Evolutionary conservation across 1,140 invertebrate species (phyloP), one percentile per base, ranked within the genome.

Genomic region (Aphaenogaster rudis): DNA sequence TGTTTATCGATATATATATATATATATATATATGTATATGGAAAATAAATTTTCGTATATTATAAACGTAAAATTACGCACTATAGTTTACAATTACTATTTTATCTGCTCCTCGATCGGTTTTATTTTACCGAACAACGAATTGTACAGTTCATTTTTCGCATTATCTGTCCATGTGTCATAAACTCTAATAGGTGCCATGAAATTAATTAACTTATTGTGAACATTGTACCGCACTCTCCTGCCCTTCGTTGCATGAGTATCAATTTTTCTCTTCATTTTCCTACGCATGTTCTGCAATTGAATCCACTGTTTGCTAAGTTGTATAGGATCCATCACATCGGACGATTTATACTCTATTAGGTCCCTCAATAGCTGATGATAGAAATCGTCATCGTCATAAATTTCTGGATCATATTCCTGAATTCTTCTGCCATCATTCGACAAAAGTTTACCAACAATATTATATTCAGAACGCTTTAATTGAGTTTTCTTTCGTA

Each of bases 371-470:
- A 99, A 95, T 33, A 99, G 94, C 92, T 99, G 98, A 95, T 99
- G 98, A 96, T 99, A 99, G 94, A 99, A 99, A 94, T 99, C 99
- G 94, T 98, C 98, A 94, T 99, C 99, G 94, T 99, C 99, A 96
- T 98, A 99, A 93, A 99, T 98, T 96, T 99, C 98, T 0, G 95
- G 85, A 94, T 98, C 97, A 88, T 97, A 97, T 89, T 97, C 97
- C 92, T 97, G 96, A 52, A 94, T 89, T 36, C 95, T 94, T 91
- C 95, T 95, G 28, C 94, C 93, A 52, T 95, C 94, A 28, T 94
- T 17, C 8, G 64, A 36, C 17, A 89, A 64, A 42, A 94, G 89
- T 91, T 97, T 96, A 2, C 98, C 98, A 39, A 98, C 91, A 71
- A 98, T 97, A 71, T 96, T 94, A 93, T 98, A 98, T 66, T 97